Evolutionary conservation across 2,888 invertebrate species (phyloP), one percentile per base, ranked within the genome.

Genomic region (Boloria selene): DNA sequence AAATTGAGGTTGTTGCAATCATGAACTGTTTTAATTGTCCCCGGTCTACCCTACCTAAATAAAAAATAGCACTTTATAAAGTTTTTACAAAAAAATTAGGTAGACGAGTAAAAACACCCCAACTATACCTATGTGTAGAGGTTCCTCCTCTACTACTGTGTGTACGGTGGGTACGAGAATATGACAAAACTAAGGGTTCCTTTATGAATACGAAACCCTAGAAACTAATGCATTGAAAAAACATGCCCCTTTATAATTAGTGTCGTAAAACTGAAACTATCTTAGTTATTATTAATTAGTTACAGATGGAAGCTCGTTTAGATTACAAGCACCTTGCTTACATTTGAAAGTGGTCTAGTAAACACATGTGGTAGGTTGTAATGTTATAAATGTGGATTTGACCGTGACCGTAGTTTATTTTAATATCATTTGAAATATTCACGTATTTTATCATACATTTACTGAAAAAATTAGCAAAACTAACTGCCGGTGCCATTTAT

Each of bases 311-410:
- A 13, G 47, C 52, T 55, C 52, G 53, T 65, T 61, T 65, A 55
- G 38, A 76, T 75, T 73, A 75, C 73, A 73, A 73, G 70, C 73
- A 76, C 76, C 76, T 76, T 77, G 77, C 72, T 73, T 47, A 73
- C 72, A 74, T 77, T 81, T 81, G 82, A 77, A 84, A 86, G 84
- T 83, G 80, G 76, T 76, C 74, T 76, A 84, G 82, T 73, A 78
- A 79, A 81, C 80, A 85, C 89, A 88, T 83, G 55, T 65, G 70
- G 60, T 16, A 26, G 45, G n/a, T 17, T 59, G 38, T 38, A 49
- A 50, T 0, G 49, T 49, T 38, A 10, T 1, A 44, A 56, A 44
- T 45, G 44, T 45, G 5, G 44, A 45, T 22, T 22, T 56, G 56
- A 56, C 45, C 45, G 26, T 56, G 56, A 56, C 56, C 56, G 56